Base-by-base conservation (phyloP, 2,888 invertebrate species). In the Epinotia nisella region DNA sequence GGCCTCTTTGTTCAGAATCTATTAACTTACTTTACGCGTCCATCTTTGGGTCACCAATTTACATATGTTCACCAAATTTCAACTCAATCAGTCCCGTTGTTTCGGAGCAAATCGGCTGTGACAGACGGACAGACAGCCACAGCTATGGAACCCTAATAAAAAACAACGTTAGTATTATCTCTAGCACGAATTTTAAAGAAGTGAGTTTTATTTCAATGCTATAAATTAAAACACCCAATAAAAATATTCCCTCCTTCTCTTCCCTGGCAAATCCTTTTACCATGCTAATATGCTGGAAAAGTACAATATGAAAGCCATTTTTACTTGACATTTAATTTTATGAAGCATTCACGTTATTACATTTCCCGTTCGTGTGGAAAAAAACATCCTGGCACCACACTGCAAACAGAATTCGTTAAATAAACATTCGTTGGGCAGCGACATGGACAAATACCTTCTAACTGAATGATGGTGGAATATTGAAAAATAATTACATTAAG, bases 351-450 rank as follows among this genome's bases (percentile, higher is more conserved):
- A 29, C 10, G 19, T 7, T 29, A 64, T 51, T 68, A 35, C 17
- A 68, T 11, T 59, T 64, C n/a, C n/a, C n/a, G 9, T n/a, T 5
- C 15, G 45, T 29, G 45, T n/a, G 59, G 11, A 17, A 19, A 68
- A 68, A 59, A 68, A 15, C 19, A 56, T 49, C 10, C 58, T 17
- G 7, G 15, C 58, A 5, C 24, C n/a, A 21, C 35, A 13, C 29
- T 15, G 9, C 24, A 53, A 13, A 41, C 35, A 68, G 19, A 29
- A 49, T n/a, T 41, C 49, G 49, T 67, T 29, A 49, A 59, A 59
- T 68, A 68, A 68, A 68, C 51, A 68, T 68, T n/a, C 55, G 15
- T 39, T 65, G 21, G 19, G 35, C 39, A n/a, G 21, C 11, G 67
- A 29, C 66, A 56, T 67, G 56, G 17, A 24, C 24, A 45, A 58